phyloP scores from a whole-genome alignment of 2,113 vertebrate genomes.

The Eublepharis macularius region DNA sequence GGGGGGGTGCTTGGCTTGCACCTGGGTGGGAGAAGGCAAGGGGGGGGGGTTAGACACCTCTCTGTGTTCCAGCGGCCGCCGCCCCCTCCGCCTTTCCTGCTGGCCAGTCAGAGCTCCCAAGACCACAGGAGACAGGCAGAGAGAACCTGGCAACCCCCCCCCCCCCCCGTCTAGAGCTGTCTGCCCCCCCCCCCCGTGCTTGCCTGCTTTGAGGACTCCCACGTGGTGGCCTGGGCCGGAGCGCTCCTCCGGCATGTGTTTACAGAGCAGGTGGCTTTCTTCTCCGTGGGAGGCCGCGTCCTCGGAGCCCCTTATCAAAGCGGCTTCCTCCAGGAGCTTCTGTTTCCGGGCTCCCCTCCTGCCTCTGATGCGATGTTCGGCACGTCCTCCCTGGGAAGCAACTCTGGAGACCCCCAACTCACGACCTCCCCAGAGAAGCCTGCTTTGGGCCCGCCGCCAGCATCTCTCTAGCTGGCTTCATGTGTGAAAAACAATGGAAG shows the following conservation, averaged over 20 bases:
- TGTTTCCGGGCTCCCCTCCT: background rate
- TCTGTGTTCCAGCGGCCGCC: too few species aligned
- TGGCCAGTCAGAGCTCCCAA: background rate
- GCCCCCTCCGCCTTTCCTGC: background rate
- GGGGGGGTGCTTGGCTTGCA: too few species aligned
- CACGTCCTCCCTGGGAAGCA: background rate
- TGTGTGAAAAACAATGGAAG: rapidly evolving
- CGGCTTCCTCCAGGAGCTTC: background rate
- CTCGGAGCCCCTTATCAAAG: background rate
- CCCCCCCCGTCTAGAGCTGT: too few species aligned
- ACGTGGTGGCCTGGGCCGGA: background rate
- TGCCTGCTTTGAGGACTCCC: background rate
- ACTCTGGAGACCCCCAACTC: background rate
- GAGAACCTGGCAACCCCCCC: too few species aligned
- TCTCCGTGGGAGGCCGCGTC: background rate
- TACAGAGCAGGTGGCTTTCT: background rate
- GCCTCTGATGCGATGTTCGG: background rate
- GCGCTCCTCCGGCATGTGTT: background rate
- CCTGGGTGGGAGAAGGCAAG: too few species aligned
- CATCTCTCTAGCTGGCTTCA: too few species aligned
- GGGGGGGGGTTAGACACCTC: too few species aligned
- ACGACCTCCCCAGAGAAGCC: background rate
- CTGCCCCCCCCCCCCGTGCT: too few species aligned
- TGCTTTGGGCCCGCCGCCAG: too few species aligned
- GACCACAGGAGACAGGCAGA: background rate